Evolutionary conservation across 2,113 vertebrate genomes (phyloP).

Genomic region (Eira barbara): DNA sequence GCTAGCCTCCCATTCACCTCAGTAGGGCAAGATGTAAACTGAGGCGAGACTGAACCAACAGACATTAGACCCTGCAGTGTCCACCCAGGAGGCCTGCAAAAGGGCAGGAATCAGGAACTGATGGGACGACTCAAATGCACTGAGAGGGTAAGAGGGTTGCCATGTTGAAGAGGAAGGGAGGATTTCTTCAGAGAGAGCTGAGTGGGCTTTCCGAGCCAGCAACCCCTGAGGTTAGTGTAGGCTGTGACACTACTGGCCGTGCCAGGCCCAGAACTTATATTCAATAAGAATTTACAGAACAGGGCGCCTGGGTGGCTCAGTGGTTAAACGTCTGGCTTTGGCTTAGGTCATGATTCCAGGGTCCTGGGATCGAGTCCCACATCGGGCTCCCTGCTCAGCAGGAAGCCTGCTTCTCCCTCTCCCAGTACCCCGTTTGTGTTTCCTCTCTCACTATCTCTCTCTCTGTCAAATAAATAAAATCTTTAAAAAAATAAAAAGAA

Average conservation of each 20-base stretch:
- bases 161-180: neutral
- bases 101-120: neutral
- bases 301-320: too few relatives aligned
- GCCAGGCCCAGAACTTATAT: neutral
- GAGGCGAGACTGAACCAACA: neutral
- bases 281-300: neutral
- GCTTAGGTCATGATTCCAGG: too few relatives aligned
- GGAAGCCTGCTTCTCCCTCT: too few relatives aligned
- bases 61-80: neutral
- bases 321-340: too few relatives aligned
- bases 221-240: neutral
- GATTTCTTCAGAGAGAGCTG: neutral
- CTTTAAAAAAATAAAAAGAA: neutral
- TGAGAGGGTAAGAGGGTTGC: neutral
- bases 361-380: too few relatives aligned
- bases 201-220: neutral
- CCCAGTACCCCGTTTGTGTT: too few relatives aligned
- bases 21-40: neutral
- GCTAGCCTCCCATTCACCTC: neutral
- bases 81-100: neutral
- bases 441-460: too few relatives aligned
- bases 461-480: too few relatives aligned
- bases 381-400: too few relatives aligned
- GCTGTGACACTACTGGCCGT: neutral
- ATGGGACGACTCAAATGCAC: neutral